A percentile compares a stretch with the other conserved stretches of the same genome.
These are phyloP conservation scores for Gadopsis marmoratus DNA, from an alignment of 2,797 vertebrate species.

Conservation along the genomic window DNA sequence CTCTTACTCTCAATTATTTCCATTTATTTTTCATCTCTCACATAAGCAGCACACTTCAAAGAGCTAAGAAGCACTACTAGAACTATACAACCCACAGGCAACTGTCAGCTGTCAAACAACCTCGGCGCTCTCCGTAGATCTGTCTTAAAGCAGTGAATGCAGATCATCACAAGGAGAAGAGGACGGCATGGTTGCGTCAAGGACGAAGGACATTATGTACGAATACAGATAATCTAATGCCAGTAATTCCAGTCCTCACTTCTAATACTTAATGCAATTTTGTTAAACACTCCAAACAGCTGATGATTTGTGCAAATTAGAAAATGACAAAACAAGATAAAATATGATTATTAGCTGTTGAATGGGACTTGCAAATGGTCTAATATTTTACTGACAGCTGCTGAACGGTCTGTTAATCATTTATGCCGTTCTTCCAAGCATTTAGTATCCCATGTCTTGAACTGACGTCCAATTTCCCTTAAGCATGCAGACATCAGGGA, in stretches of 20 bases:
- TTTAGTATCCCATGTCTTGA: conserved; percentile 40
- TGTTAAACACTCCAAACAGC: conserved; percentile 20
- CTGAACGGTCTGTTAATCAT: conserved; percentile 53
- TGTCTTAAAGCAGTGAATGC: conserved; percentile 44
- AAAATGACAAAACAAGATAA: conserved; percentile 23
- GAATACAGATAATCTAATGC: conserved; percentile 8
- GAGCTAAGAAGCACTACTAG: conserved; percentile 48
- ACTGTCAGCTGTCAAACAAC: conserved; percentile 60
- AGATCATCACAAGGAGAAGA: conserved; percentile 31
- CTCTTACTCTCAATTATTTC: conserved; percentile 60
- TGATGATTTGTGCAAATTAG: conserved; percentile 1
- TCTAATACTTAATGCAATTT: not conserved
- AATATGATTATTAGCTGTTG: conserved; percentile 4
- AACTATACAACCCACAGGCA: conserved; percentile 63
- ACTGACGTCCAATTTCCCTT: conserved; percentile 45
- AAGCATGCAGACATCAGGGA: conserved; percentile 51
- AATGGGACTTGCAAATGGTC: conserved; percentile 31
- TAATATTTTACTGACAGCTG: conserved; percentile 63
- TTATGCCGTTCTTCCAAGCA: conserved; percentile 33
- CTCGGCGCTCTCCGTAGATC: conserved; percentile 29
- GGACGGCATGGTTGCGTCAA: conserved; percentile 46
- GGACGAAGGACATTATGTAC: conserved; percentile 18
- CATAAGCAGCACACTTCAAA: conserved; percentile 67
- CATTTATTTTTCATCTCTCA: conserved; percentile 63
- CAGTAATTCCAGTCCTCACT: not conserved